Percentiles rank a stretch among this genome's conserved stretches.
These are phyloP conservation scores for Oscheius sp. DNA, from an alignment of 2,888 invertebrate species.

Conservation along the genomic window DNA sequence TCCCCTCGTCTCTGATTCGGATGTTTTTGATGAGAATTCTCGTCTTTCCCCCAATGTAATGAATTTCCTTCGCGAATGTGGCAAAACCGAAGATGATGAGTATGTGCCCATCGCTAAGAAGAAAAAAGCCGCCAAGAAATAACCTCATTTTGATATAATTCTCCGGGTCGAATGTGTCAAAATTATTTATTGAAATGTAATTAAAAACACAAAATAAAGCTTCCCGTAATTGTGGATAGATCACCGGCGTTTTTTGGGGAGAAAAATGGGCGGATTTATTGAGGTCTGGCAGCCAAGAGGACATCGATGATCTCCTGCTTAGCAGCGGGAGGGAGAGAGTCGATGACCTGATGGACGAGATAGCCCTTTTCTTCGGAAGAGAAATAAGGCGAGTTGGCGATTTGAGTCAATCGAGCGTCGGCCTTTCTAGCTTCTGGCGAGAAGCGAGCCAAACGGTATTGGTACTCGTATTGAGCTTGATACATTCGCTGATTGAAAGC, in stretches of 20 bases:
- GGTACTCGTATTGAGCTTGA: neutral
- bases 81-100: conserved; percentile 7
- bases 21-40: conserved; percentile 13
- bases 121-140: neutral
- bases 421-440: conserved; percentile 7
- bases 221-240: neutral
- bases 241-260: neutral
- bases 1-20: conserved; percentile 16
- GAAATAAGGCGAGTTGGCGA: conserved; percentile 1
- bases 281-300: neutral
- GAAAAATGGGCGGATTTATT: too few relatives aligned
- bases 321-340: neutral
- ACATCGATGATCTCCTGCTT: conserved; percentile 4
- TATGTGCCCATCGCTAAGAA: neutral
- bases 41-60: neutral
- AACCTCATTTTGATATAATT: too few relatives aligned
- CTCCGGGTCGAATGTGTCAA: too few relatives aligned
- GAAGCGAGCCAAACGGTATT: neutral
- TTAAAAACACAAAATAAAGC: too few relatives aligned
- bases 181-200: too few relatives aligned
- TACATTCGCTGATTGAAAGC: conserved; percentile 2
- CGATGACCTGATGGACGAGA: conserved; percentile 18
- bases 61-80: conserved; percentile 20
- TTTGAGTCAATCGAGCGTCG: conserved; percentile 5
- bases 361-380: conserved; percentile 24